Base-by-base conservation (phyloP, 2,888 invertebrate genomes). In the Barypeithes pellucidus region DNA sequence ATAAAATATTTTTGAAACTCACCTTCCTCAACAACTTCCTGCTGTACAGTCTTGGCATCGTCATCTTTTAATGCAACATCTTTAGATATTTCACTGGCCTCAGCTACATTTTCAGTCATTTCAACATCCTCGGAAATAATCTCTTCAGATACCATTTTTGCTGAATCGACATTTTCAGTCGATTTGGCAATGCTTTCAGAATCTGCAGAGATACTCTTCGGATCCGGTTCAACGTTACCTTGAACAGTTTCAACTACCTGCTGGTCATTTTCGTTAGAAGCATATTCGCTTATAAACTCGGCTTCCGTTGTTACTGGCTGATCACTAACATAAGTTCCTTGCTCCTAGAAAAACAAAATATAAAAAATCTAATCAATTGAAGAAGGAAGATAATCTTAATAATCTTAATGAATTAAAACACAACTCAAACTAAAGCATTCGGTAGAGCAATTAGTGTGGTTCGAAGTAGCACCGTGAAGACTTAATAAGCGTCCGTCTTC, bases 21-120 rank as follows among this genome's bases (percentile, higher is more conserved):
- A 60, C 60, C 60, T 60, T 24, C n/a, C 14, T n/a, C 14, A 29
- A 29, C 14, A 52, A 52, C 36, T 59, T 63, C 63, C 1, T 16
- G n/a, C n/a, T 41, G 11, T 22, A 43, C n/a, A 22, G 20, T 43
- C 16, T 29, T 20, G 18, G 5, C 59, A 20, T 18, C 18, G 12
- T 59, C 45, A 1, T 29, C 7, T 2, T 63, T 22, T 12, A 22
- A 16, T 8, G 4, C 3, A 54, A 14, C 54, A 66, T 41, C 12
- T 29, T 33, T 18, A 9, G 41, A 43, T 18, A 4, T 41, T 54
- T 57, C 45, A 8, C 22, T n/a, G 20, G 4, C 12, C 43, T 22
- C 41, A 39, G 22, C 24, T 36, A 24, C 16, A 14, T 20, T 33
- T n/a, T 66, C 52, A 43, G 24, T 9, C 11, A 20, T n/a, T 61